Base-by-base conservation (phyloP, 2,113 vertebrate genomes). In the Muntiacus muntjak region DNA sequence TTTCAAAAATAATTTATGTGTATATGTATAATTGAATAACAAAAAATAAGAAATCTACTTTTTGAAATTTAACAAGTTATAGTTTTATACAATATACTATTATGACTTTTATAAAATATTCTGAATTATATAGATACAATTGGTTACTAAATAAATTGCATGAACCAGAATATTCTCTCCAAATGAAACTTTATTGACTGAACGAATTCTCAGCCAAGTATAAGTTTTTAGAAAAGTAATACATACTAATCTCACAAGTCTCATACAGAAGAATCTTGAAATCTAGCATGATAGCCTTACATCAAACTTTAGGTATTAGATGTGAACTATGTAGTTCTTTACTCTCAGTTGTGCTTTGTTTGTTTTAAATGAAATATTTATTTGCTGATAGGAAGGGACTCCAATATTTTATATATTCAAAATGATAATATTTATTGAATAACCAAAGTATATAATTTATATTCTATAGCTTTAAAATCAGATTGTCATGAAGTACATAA, bases 241-340 rank as follows among this genome's bases (percentile, higher is more conserved):
- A 0, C 19, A 60, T 87, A 33, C 55, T 82, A 54, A 7, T 95
- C 58, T 94, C 94, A 28, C 6, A 78, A 21, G 1, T 89, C 79
- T 98, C 6, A 54, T 36, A 40, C 14, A 86, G 19, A 40, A 6
- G 16, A 81, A 74, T 67, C 9, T 7, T 47, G 5, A 36, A 79
- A 81, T 85, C 26, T 96, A 96, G 33, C 45, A 96, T 55, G 9
- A 9, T 2, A 96, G 45, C 17, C 89, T 90, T 89, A 79, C 50
- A 30, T 88, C 71, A 40, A 91, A 16, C 25, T 95, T 94, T 52
- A 93, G 16, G 5, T 96, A 92, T 87, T 81, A 98, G 14, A 55
- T 93, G 45, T 94, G 85, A 60, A 14, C 23, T 83, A 58, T 87
- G 97, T 4, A 91, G 2, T 62, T 79, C 79, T 96, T 96, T 74